phyloP scores from a whole-genome alignment of 2,888 invertebrate species.

The Pyrrhia umbra region DNA sequence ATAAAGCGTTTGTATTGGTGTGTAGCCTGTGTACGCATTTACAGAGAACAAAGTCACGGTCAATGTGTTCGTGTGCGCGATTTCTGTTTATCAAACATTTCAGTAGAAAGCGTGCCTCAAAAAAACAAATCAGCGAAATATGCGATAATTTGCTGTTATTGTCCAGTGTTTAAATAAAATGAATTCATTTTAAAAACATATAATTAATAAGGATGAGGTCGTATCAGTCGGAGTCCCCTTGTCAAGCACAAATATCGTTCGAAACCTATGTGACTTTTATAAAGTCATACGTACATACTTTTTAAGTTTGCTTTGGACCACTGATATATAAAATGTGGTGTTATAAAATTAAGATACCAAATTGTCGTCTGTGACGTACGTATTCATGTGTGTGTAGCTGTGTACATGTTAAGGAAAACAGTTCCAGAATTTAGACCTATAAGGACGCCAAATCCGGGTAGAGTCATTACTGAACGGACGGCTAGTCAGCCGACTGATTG shows the following conservation, averaged over 20 bases:
- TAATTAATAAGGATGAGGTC: no score
- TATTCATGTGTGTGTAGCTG: not conserved
- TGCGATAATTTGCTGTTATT: constrained; percentile 18
- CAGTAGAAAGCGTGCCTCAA: constrained; percentile 55
- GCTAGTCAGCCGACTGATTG: constrained; percentile 68
- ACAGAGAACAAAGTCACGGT: constrained; percentile 57
- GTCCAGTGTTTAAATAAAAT: no score
- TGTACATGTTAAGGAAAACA: constrained; percentile 45
- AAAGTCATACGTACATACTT: no score
- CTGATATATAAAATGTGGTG: no score
- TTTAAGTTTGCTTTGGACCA: no score
- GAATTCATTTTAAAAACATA: not conserved
- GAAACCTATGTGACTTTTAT: no score
- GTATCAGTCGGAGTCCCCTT: no score
- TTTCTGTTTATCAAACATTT: constrained; percentile 59
- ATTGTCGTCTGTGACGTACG: constrained; percentile 3
- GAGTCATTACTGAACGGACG: constrained; percentile 65
- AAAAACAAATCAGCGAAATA: constrained; percentile 41
- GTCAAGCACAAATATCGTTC: no score
- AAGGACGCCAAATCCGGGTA: constrained; percentile 56
- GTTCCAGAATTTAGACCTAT: constrained; percentile 46
- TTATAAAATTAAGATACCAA: no score
- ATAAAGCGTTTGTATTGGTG: constrained; percentile 45
- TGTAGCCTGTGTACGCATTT: constrained; percentile 27
- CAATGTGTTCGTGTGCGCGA: constrained; percentile 50